These are phyloP conservation scores for Aphaenogaster rudis DNA, from an alignment of 1,140 invertebrate species.

Conservation along the genomic window DNA sequence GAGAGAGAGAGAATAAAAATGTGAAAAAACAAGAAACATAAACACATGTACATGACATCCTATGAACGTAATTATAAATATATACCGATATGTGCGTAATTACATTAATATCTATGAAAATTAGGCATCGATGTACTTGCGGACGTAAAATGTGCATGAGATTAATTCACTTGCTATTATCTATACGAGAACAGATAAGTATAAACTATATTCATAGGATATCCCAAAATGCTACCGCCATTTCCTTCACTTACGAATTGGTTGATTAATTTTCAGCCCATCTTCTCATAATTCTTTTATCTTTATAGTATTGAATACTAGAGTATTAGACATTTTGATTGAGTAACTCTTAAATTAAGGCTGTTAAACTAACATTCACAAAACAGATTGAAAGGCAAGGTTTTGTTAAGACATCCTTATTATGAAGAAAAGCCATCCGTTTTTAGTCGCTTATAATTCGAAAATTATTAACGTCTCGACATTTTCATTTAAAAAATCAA, in stretches of 20 bases:
- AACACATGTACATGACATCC: conserved; percentile 64
- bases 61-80: conserved; percentile 64
- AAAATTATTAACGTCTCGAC: background rate
- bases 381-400: background rate
- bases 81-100: conserved; percentile 58
- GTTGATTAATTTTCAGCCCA: conserved; percentile 24
- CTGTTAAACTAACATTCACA: background rate
- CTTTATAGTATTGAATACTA: background rate
- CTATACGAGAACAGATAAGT: conserved; percentile 64
- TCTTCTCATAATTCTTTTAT: background rate
- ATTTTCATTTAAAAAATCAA: conserved; percentile 8
- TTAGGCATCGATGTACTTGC: conserved; percentile 57
- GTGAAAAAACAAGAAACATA: conserved; percentile 65
- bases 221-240: conserved; percentile 19
- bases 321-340: background rate
- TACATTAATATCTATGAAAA: conserved; percentile 67
- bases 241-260: background rate
- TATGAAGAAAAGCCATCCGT: background rate
- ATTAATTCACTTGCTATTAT: conserved; percentile 70
- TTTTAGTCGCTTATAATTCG: conserved; percentile 3
- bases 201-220: conserved; percentile 62
- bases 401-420: background rate
- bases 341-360: background rate
- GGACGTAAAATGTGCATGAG: conserved; percentile 59
- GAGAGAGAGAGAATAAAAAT: conserved; percentile 23